Conservation (phyloP, 2,113 vertebrate species). For the Epinephelus fuscoguttatus region DNA sequence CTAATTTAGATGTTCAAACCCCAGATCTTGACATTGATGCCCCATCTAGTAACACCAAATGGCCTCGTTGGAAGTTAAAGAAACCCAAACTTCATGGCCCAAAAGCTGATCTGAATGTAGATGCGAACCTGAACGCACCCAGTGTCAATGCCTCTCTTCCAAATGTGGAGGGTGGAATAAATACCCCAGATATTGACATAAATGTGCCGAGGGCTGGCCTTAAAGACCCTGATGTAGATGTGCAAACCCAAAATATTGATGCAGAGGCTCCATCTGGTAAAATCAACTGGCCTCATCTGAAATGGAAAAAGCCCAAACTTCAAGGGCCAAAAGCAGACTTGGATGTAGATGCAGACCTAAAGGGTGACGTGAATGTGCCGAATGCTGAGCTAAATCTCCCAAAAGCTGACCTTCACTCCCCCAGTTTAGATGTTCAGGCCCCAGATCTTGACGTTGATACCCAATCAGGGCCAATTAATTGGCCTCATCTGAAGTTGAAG, state of each 20-base stretch:
- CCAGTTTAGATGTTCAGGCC: constrained; percentile 48
- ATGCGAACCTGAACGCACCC: constrained; percentile 59
- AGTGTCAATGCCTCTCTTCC: constrained; percentile 60
- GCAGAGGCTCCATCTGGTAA: constrained; percentile 52
- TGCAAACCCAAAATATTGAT: constrained; percentile 48
- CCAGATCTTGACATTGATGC: constrained; percentile 65
- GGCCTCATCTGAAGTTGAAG: constrained; percentile 71
- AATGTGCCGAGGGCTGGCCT: constrained; percentile 56
- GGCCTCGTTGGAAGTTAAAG: constrained; percentile 72
- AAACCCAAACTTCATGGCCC: constrained; percentile 60
- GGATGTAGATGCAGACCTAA: constrained; percentile 55
- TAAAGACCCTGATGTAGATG: constrained; percentile 47
- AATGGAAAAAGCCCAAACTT: constrained; percentile 65
- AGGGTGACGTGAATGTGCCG: constrained; percentile 58
- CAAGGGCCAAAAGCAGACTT: constrained; percentile 54
- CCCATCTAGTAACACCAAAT: constrained; percentile 68
- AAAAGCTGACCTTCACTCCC: constrained; percentile 47
- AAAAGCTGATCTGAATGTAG: constrained; percentile 53
- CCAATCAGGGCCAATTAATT: constrained; percentile 66
- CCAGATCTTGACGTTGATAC: constrained; percentile 58
- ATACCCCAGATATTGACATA: constrained; percentile 60
- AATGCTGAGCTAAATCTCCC: constrained; percentile 68
- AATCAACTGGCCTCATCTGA: constrained; percentile 72
- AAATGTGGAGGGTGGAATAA: constrained; percentile 59
- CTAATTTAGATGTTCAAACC: constrained; percentile 61